A percentile compares a stretch with the other conserved stretches of the same genome.
Evolutionary conservation across 2,888 invertebrate species (phyloP).

Genomic region (Mimachlamys varia): DNA sequence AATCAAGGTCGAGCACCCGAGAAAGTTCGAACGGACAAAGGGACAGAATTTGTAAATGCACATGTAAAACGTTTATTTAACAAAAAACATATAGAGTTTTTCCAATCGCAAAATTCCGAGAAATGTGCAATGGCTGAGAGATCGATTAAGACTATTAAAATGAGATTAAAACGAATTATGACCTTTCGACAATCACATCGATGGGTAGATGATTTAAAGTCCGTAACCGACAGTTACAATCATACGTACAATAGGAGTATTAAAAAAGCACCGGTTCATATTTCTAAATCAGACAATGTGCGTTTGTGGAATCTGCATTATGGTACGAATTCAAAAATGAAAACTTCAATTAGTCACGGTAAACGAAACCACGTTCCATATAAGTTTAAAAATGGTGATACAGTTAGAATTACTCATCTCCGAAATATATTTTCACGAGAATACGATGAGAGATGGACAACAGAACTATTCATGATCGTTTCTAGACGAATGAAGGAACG

Average conservation of each 20-base stretch:
- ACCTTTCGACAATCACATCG: conserved; percentile 45
- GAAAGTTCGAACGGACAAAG: neutral
- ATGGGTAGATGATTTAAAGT: conserved; percentile 40
- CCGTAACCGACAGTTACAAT: conserved; percentile 46
- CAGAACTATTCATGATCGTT: conserved; percentile 44
- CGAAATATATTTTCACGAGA: conserved; percentile 43
- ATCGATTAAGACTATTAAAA: conserved; percentile 37
- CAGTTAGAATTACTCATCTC: conserved; percentile 47
- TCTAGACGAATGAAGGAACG: conserved; percentile 37
- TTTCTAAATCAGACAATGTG: conserved; percentile 29
- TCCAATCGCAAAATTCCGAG: neutral
- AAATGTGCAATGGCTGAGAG: neutral
- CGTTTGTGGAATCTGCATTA: conserved; percentile 48
- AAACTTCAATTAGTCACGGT: neutral
- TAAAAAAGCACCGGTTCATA: conserved; percentile 41
- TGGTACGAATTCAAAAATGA: too few relatives aligned
- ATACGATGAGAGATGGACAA: conserved; percentile 47
- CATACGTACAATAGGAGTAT: conserved; percentile 46
- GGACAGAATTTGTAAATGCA: neutral
- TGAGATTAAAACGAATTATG: conserved; percentile 41
- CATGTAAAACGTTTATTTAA: neutral
- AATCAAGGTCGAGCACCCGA: neutral
- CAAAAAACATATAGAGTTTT: conserved; percentile 28
- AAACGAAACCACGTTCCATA: neutral
- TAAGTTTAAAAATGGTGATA: conserved; percentile 47